phyloP scores from a whole-genome alignment of 2,888 invertebrate species.

The Hirtodrosophila cameraria region DNA sequence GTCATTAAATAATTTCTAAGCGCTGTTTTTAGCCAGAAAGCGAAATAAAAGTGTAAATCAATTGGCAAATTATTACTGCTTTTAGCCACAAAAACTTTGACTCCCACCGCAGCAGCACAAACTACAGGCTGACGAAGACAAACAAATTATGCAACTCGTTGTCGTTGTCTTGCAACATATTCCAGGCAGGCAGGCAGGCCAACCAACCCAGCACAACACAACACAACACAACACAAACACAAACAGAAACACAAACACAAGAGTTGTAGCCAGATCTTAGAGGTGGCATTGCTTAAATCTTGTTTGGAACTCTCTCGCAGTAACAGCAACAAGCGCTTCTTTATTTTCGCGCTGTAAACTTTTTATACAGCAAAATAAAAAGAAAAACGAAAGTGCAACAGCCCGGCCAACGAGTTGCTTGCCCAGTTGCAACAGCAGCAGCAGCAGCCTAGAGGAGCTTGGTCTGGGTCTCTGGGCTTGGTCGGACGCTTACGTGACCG shows the following conservation, averaged over 20 bases:
- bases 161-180: conserved; percentile 71
- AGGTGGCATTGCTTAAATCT: conserved; percentile 38
- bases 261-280: conserved; percentile 46
- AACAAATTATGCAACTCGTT: conserved; percentile 70
- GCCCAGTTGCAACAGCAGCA: conserved; percentile 45
- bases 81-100: conserved; percentile 39
- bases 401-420: conserved; percentile 57
- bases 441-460: conserved; percentile 13
- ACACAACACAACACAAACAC: not conserved
- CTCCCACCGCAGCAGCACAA: conserved; percentile 56
- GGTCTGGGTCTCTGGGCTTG: conserved; percentile 67
- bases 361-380: conserved; percentile 49
- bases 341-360: conserved; percentile 71
- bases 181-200: conserved; percentile 47
- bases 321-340: conserved; percentile 66
- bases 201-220: conserved; percentile 33
- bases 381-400: conserved; percentile 73
- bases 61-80: conserved; percentile 48
- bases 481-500: conserved; percentile 70
- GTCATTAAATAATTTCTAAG: conserved; percentile 53
- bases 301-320: conserved; percentile 58
- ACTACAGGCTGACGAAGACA: conserved; percentile 45
- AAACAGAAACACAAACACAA: not conserved
- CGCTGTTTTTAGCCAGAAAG: conserved; percentile 28
- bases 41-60: conserved; percentile 60